Conservation (phyloP, 1,140 invertebrate species). For the Chelonus insularis region DNA sequence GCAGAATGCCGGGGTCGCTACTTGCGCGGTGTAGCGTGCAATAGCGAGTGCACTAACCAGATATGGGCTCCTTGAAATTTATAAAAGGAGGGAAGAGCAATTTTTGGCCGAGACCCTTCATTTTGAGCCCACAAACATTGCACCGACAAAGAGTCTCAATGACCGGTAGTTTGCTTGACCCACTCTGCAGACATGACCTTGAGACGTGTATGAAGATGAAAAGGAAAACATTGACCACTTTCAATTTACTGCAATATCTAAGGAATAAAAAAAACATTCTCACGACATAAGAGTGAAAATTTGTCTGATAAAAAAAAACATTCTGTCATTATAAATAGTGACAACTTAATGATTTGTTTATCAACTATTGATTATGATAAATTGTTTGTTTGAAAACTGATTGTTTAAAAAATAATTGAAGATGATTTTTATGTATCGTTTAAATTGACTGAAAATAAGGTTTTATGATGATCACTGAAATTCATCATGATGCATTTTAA, state of each 20-base stretch:
- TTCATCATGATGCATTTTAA: too few relatives aligned
- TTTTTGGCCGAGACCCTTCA: constrained; percentile 3
- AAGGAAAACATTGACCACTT: background rate
- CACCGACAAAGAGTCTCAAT: background rate
- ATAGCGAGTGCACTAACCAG: constrained; percentile 1
- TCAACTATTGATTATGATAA: too few relatives aligned
- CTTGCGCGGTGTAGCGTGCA: background rate
- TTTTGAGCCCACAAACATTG: background rate
- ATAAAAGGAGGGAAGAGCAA: background rate
- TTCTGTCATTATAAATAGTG: too few relatives aligned
- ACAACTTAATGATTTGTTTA: too few relatives aligned
- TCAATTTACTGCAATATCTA: background rate
- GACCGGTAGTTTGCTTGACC: constrained; percentile 24
- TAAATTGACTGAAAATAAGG: too few relatives aligned
- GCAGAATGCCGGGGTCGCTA: constrained; percentile 30
- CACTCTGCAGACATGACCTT: constrained; percentile 16
- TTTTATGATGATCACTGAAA: too few relatives aligned
- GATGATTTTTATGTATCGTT: too few relatives aligned
- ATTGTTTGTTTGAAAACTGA: too few relatives aligned
- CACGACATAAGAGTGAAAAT: too few relatives aligned
- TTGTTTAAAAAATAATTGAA: too few relatives aligned
- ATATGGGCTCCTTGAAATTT: background rate
- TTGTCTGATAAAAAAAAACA: too few relatives aligned
- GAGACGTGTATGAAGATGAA: constrained; percentile 3
- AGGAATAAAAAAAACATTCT: too few relatives aligned